Evolutionary conservation across 2,888 invertebrate genomes (phyloP), one percentile per base, ranked within the genome.

Genomic region (Gymnocheta viridis): DNA sequence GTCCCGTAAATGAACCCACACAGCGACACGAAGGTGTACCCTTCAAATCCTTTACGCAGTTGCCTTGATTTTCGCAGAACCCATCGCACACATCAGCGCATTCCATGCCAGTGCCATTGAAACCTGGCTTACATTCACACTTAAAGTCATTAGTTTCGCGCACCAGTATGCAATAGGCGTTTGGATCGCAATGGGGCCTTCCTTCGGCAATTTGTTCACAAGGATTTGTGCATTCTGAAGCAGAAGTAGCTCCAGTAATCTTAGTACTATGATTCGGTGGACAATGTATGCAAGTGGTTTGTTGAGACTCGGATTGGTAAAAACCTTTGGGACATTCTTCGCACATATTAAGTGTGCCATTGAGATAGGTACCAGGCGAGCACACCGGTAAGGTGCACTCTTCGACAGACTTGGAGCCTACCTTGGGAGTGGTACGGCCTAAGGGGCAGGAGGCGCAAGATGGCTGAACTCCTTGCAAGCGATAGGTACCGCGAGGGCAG

Each of bases 361-460:
- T 97, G 87, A 98, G 93, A 91, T 96, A 97, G 19, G 96, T 95
- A 74, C 98, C 96, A 82, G 96, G 95, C 58, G 94, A 93, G 91
- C 98, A 98, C 67, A 97, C 96, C 10, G 98, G 98, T 62, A 98
- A 93, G 1, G 98, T 97, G 92, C 99, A 99, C 90, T 98, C 98
- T 89, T 97, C 97, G 7, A 96, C 94, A 0, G 96, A 95, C 0
- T 95, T 94, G 0, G 98, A 96, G 58, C 98, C 98, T 69, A 95
- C 93, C 86, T 95, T 95, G 0, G 97, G 96, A 0, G 98, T 98
- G 2, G 98, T 99, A 86, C 97, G 95, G 44, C 97, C 98, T 7
- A 96, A 92, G 0, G 98, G 98, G 92, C 98, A 99, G 9, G 94
- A 93, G 7, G 96, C 95, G 89, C 99, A 99, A 0, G 97, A 95